phyloP scores from a whole-genome alignment of 2,113 vertebrate species.

The Syrmaticus mikado region DNA sequence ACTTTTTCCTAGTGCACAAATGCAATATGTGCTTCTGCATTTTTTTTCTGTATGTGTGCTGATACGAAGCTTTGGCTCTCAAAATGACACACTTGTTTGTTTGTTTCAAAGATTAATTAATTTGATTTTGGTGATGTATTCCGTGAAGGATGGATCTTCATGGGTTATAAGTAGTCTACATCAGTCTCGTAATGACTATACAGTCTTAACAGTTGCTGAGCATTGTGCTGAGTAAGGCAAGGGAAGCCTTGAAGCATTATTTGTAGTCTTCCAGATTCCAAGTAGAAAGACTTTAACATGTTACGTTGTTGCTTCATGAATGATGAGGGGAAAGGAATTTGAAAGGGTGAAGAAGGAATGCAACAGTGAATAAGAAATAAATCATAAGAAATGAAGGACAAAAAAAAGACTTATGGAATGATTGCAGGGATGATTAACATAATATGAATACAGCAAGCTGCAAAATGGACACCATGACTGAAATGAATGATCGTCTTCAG shows the following conservation, averaged over 20 bases:
- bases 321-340: neutral
- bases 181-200: neutral
- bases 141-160: neutral
- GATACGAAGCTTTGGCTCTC: neutral
- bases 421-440: neutral
- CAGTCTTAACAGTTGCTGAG: neutral
- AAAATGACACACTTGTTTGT: neutral
- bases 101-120: neutral
- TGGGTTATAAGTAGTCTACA: neutral
- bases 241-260: neutral
- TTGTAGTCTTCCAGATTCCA: neutral
- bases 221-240: neutral
- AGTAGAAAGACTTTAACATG: neutral
- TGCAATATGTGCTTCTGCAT: neutral
- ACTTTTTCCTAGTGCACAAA: neutral
- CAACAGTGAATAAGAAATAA: neutral
- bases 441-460: neutral
- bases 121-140: neutral
- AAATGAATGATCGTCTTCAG: neutral
- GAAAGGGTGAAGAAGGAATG: neutral
- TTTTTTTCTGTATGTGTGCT: fast-evolving
- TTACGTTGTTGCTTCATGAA: neutral
- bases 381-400: neutral
- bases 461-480: fast-evolving
- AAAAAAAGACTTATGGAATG: neutral